A percentile compares a stretch with the other conserved stretches of the same genome.
phyloP scores from a whole-genome alignment of 1,140 invertebrate genomes.

The Drosophila repleta region DNA sequence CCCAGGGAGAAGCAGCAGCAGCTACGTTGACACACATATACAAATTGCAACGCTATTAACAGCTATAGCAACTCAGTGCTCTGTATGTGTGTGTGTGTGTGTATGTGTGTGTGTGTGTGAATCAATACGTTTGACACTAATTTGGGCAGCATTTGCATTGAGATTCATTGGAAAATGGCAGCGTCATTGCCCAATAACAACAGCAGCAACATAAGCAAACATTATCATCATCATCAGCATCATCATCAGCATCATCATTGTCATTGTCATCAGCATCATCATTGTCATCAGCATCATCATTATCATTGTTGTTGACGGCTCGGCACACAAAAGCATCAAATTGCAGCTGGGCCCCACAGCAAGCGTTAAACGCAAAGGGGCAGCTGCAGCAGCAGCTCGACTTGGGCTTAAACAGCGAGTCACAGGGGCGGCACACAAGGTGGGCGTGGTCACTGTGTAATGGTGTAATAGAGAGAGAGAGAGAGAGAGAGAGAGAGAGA shows the following conservation, averaged over 20 bases:
- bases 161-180: constrained; percentile 70
- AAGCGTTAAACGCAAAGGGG: constrained; percentile 33
- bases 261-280: constrained; percentile 10
- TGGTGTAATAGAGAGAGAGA: background rate
- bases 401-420: constrained; percentile 2
- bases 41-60: constrained; percentile 75
- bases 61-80: constrained; percentile 24
- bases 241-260: constrained; percentile 25
- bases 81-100: constrained; percentile 1
- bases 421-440: background rate
- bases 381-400: constrained; percentile 8
- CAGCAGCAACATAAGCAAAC: constrained; percentile 31
- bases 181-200: constrained; percentile 55
- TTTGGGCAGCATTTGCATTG: constrained; percentile 76
- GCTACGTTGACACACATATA: constrained; percentile 66
- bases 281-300: constrained; percentile 38
- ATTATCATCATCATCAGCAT: constrained; percentile 41
- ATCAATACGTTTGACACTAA: constrained; percentile 80
- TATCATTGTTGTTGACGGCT: constrained; percentile 47
- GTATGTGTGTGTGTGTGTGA: constrained; percentile 33
- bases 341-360: constrained; percentile 69
- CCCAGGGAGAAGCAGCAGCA: constrained; percentile 17
- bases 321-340: constrained; percentile 68
- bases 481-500: background rate
- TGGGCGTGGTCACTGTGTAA: background rate